phyloP scores from a whole-genome alignment of 2,888 invertebrate species.

The Empis livida region DNA sequence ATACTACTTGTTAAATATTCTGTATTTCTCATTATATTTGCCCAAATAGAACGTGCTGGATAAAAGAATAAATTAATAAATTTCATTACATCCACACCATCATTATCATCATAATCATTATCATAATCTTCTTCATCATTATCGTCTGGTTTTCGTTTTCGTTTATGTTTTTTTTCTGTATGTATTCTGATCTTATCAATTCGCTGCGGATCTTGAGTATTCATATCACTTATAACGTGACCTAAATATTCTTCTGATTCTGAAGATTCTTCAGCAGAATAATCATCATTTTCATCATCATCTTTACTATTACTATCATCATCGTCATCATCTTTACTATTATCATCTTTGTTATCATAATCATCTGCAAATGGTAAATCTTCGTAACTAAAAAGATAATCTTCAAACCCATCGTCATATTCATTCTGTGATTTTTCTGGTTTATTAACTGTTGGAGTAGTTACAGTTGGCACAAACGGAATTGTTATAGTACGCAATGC shows the following conservation, averaged over 20 bases:
- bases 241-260: not conserved
- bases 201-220: not conserved
- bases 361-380: conserved; percentile 5
- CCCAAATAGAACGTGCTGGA: not conserved
- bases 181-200: not conserved
- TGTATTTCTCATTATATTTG: conserved; percentile 15
- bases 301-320: no score
- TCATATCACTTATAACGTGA: not conserved
- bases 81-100: not conserved
- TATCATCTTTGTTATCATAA: conserved; percentile 9
- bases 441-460: not conserved
- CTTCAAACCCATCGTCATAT: conserved; percentile 13
- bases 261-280: conserved; percentile 3
- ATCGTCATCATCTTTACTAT: conserved; percentile 14
- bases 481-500: not conserved
- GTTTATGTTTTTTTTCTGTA: not conserved
- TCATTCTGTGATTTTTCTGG: not conserved
- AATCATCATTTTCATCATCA: conserved; percentile 16
- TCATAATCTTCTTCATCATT: not conserved
- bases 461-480: not conserved
- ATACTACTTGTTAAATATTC: no score
- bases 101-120: not conserved
- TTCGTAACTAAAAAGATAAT: not conserved
- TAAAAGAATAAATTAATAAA: not conserved
- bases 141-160: not conserved